A percentile compares a stretch with the other conserved stretches of the same genome.
phyloP scores from a whole-genome alignment of 1,140 invertebrate species.

The Lepidostoma basale region DNA sequence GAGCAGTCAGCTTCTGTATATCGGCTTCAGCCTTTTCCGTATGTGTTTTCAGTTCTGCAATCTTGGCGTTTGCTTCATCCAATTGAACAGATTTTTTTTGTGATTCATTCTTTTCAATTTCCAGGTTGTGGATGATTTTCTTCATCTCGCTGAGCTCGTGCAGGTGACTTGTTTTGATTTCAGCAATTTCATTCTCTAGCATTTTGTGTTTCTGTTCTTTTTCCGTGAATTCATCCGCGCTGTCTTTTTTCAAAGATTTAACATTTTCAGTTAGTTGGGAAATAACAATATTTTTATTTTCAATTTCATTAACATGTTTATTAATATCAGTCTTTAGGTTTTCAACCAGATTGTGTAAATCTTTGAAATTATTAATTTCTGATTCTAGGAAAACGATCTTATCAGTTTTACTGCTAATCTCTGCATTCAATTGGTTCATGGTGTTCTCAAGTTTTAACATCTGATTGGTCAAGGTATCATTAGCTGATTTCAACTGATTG shows the following conservation, averaged over 20 bases:
- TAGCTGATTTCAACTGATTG: conserved; percentile 1
- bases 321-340: conserved; percentile 51
- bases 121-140: conserved; percentile 56
- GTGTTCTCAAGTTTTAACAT: conserved; percentile 42
- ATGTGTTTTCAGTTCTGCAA: conserved; percentile 56
- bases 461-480: conserved; percentile 30
- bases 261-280: conserved; percentile 23
- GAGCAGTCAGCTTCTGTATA: conserved; percentile 54
- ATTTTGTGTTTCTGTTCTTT: conserved; percentile 20
- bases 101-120: conserved; percentile 60
- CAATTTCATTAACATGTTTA: conserved; percentile 21
- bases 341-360: conserved; percentile 52
- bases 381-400: conserved; percentile 47
- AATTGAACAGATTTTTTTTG: conserved; percentile 60
- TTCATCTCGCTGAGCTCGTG: conserved; percentile 36
- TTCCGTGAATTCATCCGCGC: conserved; percentile 1
- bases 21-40: conserved; percentile 57
- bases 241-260: conserved; percentile 20
- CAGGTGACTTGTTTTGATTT: conserved; percentile 65
- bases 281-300: conserved; percentile 32
- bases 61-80: conserved; percentile 57
- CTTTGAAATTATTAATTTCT: conserved; percentile 49
- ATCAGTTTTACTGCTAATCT: conserved; percentile 56
- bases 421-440: conserved; percentile 50
- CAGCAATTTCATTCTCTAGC: conserved; percentile 60